phyloP scores from a whole-genome alignment of 2,113 vertebrate genomes.

The Chloropsis cyanopogon region DNA sequence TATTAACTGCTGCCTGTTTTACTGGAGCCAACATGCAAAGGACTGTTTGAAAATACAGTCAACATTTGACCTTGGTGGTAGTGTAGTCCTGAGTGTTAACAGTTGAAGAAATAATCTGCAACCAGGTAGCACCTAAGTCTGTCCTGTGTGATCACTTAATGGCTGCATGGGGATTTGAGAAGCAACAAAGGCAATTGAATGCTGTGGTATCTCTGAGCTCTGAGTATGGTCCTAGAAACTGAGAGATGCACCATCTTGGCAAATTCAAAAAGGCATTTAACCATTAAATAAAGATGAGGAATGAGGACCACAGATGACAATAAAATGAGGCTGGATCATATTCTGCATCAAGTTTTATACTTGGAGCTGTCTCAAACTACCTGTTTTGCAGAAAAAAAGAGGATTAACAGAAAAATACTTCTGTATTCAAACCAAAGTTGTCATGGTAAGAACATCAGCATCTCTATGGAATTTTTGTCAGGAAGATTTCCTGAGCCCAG shows the following conservation, averaged over 20 bases:
- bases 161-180: not conserved
- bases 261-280: not conserved
- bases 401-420: not conserved
- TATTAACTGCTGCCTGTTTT: not conserved
- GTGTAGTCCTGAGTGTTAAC: not conserved
- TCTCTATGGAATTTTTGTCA: not conserved
- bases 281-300: not conserved
- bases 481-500: not conserved
- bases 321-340: not conserved
- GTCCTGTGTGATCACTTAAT: not conserved
- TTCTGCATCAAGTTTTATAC: not conserved
- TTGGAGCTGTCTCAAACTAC: not conserved
- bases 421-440: not conserved
- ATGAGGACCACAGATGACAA: not conserved
- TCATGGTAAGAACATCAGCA: not conserved
- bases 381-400: not conserved
- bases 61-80: not conserved
- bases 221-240: not conserved
- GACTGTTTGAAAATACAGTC: not conserved
- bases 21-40: not conserved
- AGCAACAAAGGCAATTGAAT: not conserved
- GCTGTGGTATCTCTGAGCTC: not conserved
- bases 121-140: not conserved
- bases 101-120: not conserved
- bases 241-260: not conserved